Evolutionary conservation across 1,140 invertebrate species (phyloP).

Genomic region (Rhagoletis pomonella): DNA sequence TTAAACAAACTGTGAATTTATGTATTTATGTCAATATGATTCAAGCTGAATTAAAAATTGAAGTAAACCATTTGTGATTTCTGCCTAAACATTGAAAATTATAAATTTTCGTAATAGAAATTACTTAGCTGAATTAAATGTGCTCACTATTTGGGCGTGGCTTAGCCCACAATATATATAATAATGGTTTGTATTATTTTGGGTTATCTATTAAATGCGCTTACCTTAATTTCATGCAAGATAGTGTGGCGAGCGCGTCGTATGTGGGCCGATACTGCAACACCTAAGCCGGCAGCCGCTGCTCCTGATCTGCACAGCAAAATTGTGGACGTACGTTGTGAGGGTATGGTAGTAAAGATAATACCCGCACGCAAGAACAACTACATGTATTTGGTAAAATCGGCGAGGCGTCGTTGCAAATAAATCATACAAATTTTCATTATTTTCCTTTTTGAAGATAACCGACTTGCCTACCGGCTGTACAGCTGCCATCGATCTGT

Average conservation of each 20-base stretch:
- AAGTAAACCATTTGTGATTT: slow-evolving; percentile 22
- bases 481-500: slow-evolving; percentile 93
- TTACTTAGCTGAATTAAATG: slow-evolving; percentile 11
- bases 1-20: not conserved
- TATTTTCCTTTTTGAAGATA: slow-evolving; percentile 76
- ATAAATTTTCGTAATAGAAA: slow-evolving; percentile 10
- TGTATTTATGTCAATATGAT: slow-evolving; percentile 22
- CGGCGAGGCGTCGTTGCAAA: not conserved
- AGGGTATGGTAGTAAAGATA: slow-evolving; percentile 28
- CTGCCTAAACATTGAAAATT: slow-evolving; percentile 18
- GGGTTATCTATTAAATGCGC: not conserved
- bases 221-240: not conserved
- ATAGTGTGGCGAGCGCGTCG: not conserved
- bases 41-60: not conserved
- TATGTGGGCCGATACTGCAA: not conserved
- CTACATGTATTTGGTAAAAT: slow-evolving; percentile 24
- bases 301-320: slow-evolving; percentile 6
- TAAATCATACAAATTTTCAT: not conserved
- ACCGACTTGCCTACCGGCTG: slow-evolving; percentile 87
- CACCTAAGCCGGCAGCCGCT: not conserved
- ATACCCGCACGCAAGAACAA: slow-evolving; percentile 16
- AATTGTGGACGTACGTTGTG: slow-evolving; percentile 21
- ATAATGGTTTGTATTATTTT: not conserved
- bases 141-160: slow-evolving; percentile 34
- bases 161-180: slow-evolving; percentile 28